Base-by-base conservation (phyloP, 2,113 vertebrate genomes). In the Clupea harengus region DNA sequence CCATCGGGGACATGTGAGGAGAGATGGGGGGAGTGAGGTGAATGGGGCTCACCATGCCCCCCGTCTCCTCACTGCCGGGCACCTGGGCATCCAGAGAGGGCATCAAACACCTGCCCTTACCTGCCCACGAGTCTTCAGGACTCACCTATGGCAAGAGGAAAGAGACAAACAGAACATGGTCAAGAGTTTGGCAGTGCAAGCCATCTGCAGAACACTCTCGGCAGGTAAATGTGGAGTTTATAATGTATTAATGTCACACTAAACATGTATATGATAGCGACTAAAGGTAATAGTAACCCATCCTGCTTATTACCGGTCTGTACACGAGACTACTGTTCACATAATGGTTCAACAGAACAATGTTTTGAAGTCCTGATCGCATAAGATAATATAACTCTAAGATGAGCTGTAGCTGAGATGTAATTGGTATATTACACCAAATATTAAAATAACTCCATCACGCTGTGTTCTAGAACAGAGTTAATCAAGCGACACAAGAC, bases 41-140 rank as follows among this genome's bases (percentile, higher is more conserved):
- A 84, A 94, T 93, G 45, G 94, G 93, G 75, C 94, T 94, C 45
- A 88, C 93, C 39, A 94, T 86, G 54, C 85, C 87, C 32, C 87
- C 88, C 80, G 91, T 84, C 83, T 94, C 90, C 78, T 13, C 28
- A 2, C 39, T 20, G 8, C 47, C 92, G 45, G 89, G 18, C 46
- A 86, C 47, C 57, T 83, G 50, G 57, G 82, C 82, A 44, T 90
- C 87, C 90, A 92, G 54, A 9, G 28, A 11, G 6, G 82, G 54
- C 17, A 39, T 78, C 25, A 78, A 32, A 18, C 72, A 78, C 72
- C 72, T 32, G 72, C 72, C 72, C 39, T 78, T 78, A 78, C 72
- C 72, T 15, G 11, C 2, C 72, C 72, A 78, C 8, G 72, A 32
- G 28, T 78, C 72, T 28, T 78, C 72, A 32, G 72, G 72, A 39